phyloP scores from a whole-genome alignment of 1,140 invertebrate genomes.

The Lepidurus apus region DNA sequence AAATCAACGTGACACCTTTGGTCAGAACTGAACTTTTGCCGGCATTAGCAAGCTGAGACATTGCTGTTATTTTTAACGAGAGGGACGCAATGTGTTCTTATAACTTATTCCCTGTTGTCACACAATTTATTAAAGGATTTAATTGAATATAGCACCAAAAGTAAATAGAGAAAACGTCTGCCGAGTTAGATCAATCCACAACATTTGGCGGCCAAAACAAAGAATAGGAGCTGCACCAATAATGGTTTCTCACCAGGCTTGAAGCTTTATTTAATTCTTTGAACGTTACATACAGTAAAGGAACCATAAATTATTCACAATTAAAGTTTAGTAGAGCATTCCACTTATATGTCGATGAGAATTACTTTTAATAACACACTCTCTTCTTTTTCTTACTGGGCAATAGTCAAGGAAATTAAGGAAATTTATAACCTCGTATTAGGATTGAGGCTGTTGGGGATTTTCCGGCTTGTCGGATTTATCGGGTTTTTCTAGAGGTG shows the following conservation, averaged over 20 bases:
- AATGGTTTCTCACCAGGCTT: background rate
- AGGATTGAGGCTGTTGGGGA: background rate
- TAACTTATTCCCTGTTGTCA: background rate
- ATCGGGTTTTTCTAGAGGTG: background rate
- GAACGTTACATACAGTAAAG: too few species aligned
- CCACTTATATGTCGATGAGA: too few species aligned
- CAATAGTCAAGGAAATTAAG: background rate
- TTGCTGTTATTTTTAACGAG: background rate
- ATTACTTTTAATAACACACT: too few species aligned
- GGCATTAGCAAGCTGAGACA: background rate
- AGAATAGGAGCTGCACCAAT: background rate
- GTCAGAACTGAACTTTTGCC: background rate
- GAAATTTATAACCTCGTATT: background rate
- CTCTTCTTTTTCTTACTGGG: background rate
- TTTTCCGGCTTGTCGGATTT: background rate
- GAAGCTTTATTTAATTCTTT: too few species aligned
- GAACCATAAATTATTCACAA: slow-evolving; percentile 2
- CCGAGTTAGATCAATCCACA: background rate
- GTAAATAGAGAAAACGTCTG: background rate
- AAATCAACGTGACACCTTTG: background rate
- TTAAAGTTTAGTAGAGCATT: too few species aligned
- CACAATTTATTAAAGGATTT: background rate
- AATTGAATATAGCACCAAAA: background rate
- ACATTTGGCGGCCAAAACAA: slow-evolving; percentile 8
- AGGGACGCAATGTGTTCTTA: background rate